Percentiles rank a stretch among this genome's conserved stretches.
These are phyloP conservation scores for Anagrus nilaparvatae DNA, from an alignment of 1,140 invertebrate genomes.

Conservation along the genomic window DNA sequence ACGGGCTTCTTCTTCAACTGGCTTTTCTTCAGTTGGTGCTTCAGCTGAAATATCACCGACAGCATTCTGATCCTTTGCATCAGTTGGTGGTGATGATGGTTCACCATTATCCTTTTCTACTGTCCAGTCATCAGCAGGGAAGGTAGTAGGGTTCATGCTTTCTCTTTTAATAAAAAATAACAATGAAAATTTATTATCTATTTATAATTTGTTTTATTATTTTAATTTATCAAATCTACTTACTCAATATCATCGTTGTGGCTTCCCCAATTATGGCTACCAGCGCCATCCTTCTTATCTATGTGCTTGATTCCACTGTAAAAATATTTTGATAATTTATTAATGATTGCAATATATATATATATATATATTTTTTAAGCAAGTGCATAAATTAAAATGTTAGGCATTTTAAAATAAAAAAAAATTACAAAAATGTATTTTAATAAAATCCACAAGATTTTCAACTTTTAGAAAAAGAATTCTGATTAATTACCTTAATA, in stretches of 20 bases:
- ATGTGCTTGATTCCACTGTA: conserved; percentile 81
- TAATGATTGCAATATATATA: conserved; percentile 10
- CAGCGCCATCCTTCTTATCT: conserved; percentile 89
- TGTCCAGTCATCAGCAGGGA: conserved; percentile 37
- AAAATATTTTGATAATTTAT: conserved; percentile 41
- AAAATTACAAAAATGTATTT: too few species aligned
- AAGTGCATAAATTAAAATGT: background rate
- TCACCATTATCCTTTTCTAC: conserved; percentile 39
- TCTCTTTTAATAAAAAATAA: conserved; percentile 24
- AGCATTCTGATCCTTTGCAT: background rate
- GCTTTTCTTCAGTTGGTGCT: conserved; percentile 36
- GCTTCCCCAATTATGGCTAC: conserved; percentile 91
- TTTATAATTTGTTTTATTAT: conserved; percentile 6
- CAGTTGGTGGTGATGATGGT: conserved; percentile 9
- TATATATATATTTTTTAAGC: background rate
- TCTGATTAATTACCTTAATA: too few species aligned
- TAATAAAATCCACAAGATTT: too few species aligned
- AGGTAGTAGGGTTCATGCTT: conserved; percentile 37
- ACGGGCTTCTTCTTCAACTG: conserved; percentile 64
- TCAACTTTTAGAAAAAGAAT: too few species aligned
- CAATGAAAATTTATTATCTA: background rate
- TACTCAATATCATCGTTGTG: conserved; percentile 82
- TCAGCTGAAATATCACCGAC: conserved; percentile 31
- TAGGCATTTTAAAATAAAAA: conserved; percentile 1
- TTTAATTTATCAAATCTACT: conserved; percentile 27